Evolutionary conservation across 2,888 invertebrate genomes (phyloP).

Genomic region (Stenoptilia bipunctidactyla): DNA sequence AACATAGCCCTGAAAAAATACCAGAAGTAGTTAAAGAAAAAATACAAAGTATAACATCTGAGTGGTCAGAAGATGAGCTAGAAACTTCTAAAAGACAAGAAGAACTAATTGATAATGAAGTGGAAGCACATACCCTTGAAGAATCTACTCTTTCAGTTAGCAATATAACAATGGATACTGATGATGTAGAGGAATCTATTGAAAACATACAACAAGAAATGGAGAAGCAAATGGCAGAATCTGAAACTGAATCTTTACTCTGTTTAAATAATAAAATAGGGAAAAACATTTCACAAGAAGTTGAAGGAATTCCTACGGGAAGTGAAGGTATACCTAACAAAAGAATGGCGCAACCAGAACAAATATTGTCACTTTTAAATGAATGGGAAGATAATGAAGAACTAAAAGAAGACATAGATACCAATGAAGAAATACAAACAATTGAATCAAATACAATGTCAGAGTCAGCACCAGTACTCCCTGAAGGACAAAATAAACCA

Average conservation of each 20-base stretch:
- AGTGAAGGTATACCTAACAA: constrained; percentile 8
- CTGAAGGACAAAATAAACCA: constrained; percentile 13
- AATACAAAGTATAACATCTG: constrained; percentile 36
- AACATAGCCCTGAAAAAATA: constrained; percentile 7
- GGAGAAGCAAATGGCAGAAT: constrained; percentile 35
- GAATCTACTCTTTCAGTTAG: background rate
- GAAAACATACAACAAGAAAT: constrained; percentile 62
- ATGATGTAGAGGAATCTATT: constrained; percentile 42
- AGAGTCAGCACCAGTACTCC: background rate
- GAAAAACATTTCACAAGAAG: constrained; percentile 7
- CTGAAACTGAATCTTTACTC: constrained; percentile 8
- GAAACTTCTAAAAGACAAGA: constrained; percentile 19
- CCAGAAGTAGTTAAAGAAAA: constrained; percentile 25
- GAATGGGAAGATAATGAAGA: constrained; percentile 68
- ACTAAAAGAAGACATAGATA: constrained; percentile 20
- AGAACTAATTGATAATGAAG: constrained; percentile 10
- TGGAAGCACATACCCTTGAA: constrained; percentile 2
- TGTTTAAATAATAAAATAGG: constrained; percentile 16
- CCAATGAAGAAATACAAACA: background rate
- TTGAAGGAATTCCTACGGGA: constrained; percentile 12
- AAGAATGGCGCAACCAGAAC: constrained; percentile 25
- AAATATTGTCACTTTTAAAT: constrained; percentile 53
- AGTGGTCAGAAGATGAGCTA: constrained; percentile 54
- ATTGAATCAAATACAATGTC: background rate
- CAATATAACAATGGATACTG: background rate